These are phyloP conservation scores for Chloropsis hardwickii DNA, from an alignment of 2,113 vertebrate genomes.

Conservation along the genomic window DNA sequence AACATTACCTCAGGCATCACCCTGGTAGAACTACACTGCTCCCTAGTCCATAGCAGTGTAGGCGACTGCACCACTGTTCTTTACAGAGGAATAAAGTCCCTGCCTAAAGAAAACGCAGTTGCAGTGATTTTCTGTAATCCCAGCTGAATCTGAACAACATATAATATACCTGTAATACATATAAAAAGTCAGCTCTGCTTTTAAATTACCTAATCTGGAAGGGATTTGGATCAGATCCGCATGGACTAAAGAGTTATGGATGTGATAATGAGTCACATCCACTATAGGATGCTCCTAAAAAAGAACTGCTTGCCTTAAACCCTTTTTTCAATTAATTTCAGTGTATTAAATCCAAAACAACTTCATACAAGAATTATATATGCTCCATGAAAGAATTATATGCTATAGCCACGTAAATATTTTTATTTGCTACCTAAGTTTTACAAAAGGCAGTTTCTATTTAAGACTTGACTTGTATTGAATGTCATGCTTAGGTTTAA, in stretches of 20 bases:
- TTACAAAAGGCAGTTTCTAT: background rate
- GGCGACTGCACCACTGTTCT: background rate
- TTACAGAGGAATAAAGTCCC: background rate
- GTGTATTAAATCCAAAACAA: background rate
- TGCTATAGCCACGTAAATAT: background rate
- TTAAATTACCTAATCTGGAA: background rate
- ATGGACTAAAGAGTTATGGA: background rate
- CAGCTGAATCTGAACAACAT: background rate
- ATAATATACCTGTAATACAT: background rate
- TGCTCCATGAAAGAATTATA: background rate
- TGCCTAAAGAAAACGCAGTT: background rate
- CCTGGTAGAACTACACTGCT: background rate
- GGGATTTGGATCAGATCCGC: background rate
- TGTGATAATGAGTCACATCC: background rate
- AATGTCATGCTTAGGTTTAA: background rate
- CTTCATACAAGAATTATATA: background rate
- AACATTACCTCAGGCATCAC: background rate
- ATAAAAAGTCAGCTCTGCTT: background rate
- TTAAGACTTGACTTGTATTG: background rate
- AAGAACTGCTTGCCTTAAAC: background rate
- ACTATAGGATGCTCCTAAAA: background rate
- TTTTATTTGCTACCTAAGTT: background rate
- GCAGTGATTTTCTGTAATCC: background rate
- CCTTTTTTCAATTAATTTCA: background rate
- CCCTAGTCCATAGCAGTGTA: background rate